Evolutionary conservation across 2,797 vertebrate species (phyloP), one percentile per base, ranked within the genome.

Genomic region (Sebastes vulpes): DNA sequence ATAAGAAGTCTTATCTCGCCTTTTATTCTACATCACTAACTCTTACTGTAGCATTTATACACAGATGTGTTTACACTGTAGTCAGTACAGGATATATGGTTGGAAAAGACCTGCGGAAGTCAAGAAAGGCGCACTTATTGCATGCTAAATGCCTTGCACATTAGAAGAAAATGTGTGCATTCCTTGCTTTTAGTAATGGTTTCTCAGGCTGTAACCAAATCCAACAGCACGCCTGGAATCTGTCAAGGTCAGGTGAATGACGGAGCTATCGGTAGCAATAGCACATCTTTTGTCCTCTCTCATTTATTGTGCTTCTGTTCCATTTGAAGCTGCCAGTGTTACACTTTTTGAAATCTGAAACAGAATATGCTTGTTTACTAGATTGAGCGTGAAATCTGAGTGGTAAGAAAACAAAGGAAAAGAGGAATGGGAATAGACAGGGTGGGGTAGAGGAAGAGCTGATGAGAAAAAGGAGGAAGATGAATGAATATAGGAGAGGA

Each of bases 171-270:
- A 42, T 3, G 12, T 14, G 38, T 42, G 38, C 14, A 42, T 42
- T 42, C 14, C 38, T 42, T 7, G 8, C n/a, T 23, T 72, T 53
- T 6, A 25, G 16, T 7, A 4, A 29, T 23, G 3, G 20, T 46
- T 28, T 66, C 28, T 38, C 28, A 25, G 31, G 50, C 48, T 53
- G 56, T 6, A 63, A 63, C 25, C 61, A n/a, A 53, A 69, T 70
- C 68, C 8, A 59, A 12, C 29, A 72, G 26, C 4, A 56, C 70
- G 35, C 14, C 32, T 18, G 25, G n/a, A 26, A 32, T 18, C 21
- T 69, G 42, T 83, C 84, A 89, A 90, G 87, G 89, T 90, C 86
- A 79, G 20, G 9, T 20, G 26, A 77, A 85, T 38, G 87, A 89
- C 79, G 75, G 8, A 69, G 5, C 21, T 6, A 11, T 2, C 2